A percentile compares a stretch with the other conserved stretches of the same genome.
Conservation (phyloP, 2,113 vertebrate genomes). For the Cyprinus carpio region DNA sequence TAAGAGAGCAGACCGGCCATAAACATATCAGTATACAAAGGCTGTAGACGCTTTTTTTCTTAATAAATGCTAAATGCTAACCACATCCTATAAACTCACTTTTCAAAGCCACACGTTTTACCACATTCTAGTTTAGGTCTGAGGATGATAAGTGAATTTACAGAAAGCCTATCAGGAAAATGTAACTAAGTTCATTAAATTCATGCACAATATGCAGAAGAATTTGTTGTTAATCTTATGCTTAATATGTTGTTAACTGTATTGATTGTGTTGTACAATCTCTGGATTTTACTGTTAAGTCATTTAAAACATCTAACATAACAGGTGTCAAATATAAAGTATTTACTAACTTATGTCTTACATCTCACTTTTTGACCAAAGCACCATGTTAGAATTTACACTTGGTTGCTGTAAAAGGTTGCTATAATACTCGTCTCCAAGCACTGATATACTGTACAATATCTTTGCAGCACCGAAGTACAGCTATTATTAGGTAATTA, state of each 20-base stretch:
- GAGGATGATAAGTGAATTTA: not conserved
- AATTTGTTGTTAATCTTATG: too few relatives aligned
- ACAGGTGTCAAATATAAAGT: too few relatives aligned
- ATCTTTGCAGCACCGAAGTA: not conserved
- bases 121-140: not conserved
- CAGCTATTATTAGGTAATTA: not conserved
- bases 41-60: not conserved
- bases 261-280: too few relatives aligned
- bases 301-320: too few relatives aligned
- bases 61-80: not conserved
- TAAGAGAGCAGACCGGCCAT: not conserved
- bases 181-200: too few relatives aligned
- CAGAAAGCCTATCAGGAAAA: not conserved
- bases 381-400: not conserved
- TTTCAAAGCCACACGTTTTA: not conserved
- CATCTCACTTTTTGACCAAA: not conserved
- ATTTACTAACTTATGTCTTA: too few relatives aligned
- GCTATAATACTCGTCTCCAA: not conserved
- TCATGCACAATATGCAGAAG: too few relatives aligned
- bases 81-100: not conserved
- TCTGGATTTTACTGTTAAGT: too few relatives aligned
- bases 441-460: not conserved
- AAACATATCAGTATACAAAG: not conserved
- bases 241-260: too few relatives aligned
- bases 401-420: not conserved